Conservation (phyloP, 2,113 vertebrate genomes). For the Scortum barcoo region DNA sequence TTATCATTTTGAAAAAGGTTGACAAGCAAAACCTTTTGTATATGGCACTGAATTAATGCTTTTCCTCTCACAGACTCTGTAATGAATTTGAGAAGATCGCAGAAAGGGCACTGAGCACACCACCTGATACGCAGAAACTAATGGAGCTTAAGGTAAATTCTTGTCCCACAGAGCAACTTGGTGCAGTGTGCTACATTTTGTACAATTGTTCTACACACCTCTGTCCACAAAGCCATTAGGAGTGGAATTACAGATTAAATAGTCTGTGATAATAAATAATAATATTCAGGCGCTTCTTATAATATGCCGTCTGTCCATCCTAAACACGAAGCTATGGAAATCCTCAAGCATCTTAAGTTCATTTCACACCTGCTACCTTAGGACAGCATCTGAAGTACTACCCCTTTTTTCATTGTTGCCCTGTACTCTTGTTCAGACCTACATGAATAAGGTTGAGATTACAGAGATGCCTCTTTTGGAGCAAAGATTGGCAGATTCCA, state of each 20-base stretch:
- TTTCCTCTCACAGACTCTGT: conserved; percentile 85
- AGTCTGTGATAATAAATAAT: background rate
- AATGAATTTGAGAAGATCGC: conserved; percentile 90
- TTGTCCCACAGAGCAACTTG: background rate
- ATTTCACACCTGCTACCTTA: background rate
- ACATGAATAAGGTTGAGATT: conserved; percentile 82
- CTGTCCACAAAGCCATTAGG: background rate
- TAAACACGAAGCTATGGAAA: background rate
- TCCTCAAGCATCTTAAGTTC: background rate
- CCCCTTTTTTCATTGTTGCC: background rate
- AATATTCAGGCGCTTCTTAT: background rate
- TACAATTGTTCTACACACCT: background rate
- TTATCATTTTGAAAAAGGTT: background rate
- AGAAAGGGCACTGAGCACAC: conserved; percentile 88
- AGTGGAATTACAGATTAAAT: background rate
- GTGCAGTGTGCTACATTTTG: background rate
- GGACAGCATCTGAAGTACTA: background rate
- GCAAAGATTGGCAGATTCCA: conserved; percentile 83
- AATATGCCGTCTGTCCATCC: background rate
- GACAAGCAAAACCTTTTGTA: background rate
- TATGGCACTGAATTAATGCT: conserved; percentile 17
- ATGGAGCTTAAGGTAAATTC: conserved; percentile 89
- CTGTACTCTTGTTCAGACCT: conserved; percentile 72
- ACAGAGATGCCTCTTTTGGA: conserved; percentile 85
- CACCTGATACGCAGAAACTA: conserved; percentile 88